Conservation (phyloP, 2,888 invertebrate genomes). For the Epicampocera succincta region DNA sequence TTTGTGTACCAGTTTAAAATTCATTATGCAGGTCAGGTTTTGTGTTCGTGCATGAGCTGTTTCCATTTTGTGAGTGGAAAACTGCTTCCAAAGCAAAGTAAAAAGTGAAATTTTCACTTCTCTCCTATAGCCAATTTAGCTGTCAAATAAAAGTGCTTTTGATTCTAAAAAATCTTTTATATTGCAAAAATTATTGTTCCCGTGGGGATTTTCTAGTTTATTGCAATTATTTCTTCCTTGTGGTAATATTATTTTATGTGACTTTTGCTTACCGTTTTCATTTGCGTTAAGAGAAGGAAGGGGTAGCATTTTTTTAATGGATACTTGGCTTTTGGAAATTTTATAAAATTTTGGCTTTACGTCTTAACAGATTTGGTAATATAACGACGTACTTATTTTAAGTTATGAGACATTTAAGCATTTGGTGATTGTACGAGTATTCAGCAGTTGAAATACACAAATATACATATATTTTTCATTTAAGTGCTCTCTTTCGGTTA, state of each 20-base stretch:
- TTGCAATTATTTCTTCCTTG: conserved; percentile 29
- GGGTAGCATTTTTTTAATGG: conserved; percentile 24
- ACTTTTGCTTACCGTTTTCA: conserved; percentile 1
- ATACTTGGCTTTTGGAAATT: conserved; percentile 9
- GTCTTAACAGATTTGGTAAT: not conserved
- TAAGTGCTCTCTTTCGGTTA: too few species aligned
- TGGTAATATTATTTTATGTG: conserved; percentile 41
- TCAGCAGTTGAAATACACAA: too few species aligned
- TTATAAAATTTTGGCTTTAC: conserved; percentile 14
- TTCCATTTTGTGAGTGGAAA: conserved; percentile 49
- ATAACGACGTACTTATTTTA: conserved; percentile 9
- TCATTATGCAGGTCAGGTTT: conserved; percentile 70
- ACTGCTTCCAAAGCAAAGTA: conserved; percentile 3
- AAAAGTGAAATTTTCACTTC: conserved; percentile 26
- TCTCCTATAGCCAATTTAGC: conserved; percentile 55
- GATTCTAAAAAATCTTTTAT: conserved; percentile 26
- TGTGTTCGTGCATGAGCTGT: conserved; percentile 64
- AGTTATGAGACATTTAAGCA: not conserved
- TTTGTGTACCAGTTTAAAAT: conserved; percentile 8
- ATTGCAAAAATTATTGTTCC: conserved; percentile 37
- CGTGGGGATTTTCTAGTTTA: conserved; percentile 39
- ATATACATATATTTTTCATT: too few species aligned
- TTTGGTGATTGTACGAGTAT: not conserved
- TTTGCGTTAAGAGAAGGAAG: conserved; percentile 13
- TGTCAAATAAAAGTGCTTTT: conserved; percentile 53